A percentile compares a stretch with the other conserved stretches of the same genome.
phyloP scores from a whole-genome alignment of 1,140 invertebrate genomes.

The Drusus annulatus region DNA sequence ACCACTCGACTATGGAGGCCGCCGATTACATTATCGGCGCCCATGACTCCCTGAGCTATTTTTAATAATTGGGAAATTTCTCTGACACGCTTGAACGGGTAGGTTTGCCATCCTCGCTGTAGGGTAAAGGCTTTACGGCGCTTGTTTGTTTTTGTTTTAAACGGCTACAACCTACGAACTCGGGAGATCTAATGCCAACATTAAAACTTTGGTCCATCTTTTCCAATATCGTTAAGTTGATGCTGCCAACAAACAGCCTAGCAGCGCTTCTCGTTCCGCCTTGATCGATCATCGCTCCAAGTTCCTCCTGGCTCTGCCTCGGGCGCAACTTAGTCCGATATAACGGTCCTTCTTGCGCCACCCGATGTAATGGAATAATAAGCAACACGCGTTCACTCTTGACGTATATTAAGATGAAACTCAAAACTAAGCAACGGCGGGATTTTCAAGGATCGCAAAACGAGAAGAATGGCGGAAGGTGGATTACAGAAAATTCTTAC shows the following conservation, averaged over 20 bases:
- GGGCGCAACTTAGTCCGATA: not conserved
- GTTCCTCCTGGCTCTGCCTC: too few species aligned
- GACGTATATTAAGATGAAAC: not conserved
- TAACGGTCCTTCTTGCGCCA: not conserved
- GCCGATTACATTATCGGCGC: too few species aligned
- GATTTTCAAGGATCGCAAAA: too few species aligned
- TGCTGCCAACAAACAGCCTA: not conserved
- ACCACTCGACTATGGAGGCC: too few species aligned
- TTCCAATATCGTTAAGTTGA: not conserved
- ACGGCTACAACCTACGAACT: not conserved
- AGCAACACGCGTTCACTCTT: not conserved
- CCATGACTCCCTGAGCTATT: too few species aligned
- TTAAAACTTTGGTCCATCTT: conserved; percentile 1
- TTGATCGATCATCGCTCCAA: not conserved
- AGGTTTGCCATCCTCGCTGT: too few species aligned
- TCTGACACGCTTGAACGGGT: too few species aligned
- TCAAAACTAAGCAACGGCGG: not conserved
- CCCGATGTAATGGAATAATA: conserved; percentile 19
- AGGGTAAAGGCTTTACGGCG: too few species aligned
- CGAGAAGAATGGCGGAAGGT: too few species aligned
- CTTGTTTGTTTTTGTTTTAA: not conserved
- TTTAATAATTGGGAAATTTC: too few species aligned
- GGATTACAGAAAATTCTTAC: too few species aligned
- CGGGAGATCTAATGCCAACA: not conserved
- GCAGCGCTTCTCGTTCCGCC: not conserved